Percentiles rank a stretch among this genome's conserved stretches.
phyloP scores from a whole-genome alignment of 1,140 invertebrate species.

The Drosophila nebulosa region DNA sequence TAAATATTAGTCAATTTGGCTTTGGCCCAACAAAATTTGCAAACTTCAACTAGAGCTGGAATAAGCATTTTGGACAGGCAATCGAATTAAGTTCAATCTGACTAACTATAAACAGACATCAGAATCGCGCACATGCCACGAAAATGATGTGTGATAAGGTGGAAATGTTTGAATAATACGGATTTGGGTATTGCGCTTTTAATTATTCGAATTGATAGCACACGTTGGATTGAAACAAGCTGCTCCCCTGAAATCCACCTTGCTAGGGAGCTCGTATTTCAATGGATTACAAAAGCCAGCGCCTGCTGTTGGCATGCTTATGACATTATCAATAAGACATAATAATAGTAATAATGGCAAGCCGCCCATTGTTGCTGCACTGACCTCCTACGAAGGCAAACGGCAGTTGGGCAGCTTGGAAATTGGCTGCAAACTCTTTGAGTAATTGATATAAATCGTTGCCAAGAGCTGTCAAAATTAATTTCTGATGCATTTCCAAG shows the following conservation, averaged over 20 bases:
- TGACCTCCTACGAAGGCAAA: neutral
- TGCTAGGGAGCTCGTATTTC: neutral
- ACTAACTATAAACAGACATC: neutral
- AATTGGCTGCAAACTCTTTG: conserved; percentile 33
- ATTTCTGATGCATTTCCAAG: conserved; percentile 58
- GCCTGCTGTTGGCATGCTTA: neutral
- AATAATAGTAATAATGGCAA: conserved; percentile 21
- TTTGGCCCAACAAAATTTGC: conserved; percentile 49
- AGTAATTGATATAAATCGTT: conserved; percentile 75
- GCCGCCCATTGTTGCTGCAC: conserved; percentile 8
- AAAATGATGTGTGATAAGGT: conserved; percentile 11
- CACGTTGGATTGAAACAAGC: too few relatives aligned
- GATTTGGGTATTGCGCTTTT: conserved; percentile 34
- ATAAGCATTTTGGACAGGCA: neutral
- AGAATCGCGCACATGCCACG: neutral
- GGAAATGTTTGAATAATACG: neutral
- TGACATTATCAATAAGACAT: conserved; percentile 25
- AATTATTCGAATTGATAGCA: conserved; percentile 28
- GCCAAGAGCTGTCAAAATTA: conserved; percentile 73
- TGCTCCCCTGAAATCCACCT: too few relatives aligned
- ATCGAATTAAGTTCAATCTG: conserved; percentile 3
- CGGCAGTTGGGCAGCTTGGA: conserved; percentile 2
- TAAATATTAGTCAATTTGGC: conserved; percentile 69
- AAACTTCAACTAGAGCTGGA: conserved; percentile 3
- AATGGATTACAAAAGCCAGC: conserved; percentile 1